These are phyloP conservation scores for Phyllotis vaccarum DNA, from an alignment of 2,797 vertebrate species.

Conservation along the genomic window DNA sequence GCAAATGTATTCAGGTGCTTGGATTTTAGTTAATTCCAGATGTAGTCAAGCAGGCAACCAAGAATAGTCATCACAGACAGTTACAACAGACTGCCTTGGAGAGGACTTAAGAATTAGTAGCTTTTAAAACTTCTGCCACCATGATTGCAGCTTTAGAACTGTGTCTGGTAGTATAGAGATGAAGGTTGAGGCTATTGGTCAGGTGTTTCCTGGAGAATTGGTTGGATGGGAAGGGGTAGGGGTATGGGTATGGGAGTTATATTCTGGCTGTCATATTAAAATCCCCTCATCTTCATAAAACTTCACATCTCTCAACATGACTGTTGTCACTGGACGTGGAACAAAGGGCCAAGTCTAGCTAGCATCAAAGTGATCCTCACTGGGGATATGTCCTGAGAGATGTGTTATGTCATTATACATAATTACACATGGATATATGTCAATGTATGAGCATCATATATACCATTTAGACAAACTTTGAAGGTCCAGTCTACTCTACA, in stretches of 20 bases:
- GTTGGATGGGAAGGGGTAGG: neutral
- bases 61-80: neutral
- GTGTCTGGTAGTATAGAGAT: neutral
- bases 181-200: neutral
- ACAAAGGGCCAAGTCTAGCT: neutral
- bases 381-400: neutral
- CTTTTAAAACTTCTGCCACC: neutral
- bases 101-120: neutral
- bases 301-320: neutral
- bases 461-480: neutral
- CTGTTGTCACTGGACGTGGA: neutral
- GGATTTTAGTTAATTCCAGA: neutral
- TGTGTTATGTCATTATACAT: neutral
- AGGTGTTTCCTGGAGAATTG: neutral
- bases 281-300: neutral
- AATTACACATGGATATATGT: no score
- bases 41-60: neutral
- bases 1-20: neutral
- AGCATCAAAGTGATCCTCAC: neutral
- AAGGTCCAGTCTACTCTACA: neutral
- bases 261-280: neutral
- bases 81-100: neutral
- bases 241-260: neutral
- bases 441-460: no score
- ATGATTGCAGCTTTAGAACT: neutral